These are phyloP conservation scores for Uria lomvia DNA, from an alignment of 2,113 vertebrate genomes.

Conservation along the genomic window DNA sequence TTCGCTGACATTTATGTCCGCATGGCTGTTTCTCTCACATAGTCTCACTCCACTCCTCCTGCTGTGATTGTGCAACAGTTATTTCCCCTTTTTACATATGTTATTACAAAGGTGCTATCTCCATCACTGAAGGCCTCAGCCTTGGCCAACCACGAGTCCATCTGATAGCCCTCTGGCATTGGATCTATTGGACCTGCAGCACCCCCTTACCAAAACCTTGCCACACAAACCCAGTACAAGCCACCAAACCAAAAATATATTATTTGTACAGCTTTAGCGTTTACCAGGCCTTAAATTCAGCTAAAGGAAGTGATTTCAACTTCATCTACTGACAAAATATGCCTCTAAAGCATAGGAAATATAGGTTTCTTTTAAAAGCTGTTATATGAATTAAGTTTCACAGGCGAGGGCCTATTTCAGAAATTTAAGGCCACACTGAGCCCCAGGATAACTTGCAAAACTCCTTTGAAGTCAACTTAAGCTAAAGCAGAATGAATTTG, in stretches of 20 bases:
- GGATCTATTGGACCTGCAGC: too few relatives aligned
- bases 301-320: not conserved
- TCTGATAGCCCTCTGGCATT: not conserved
- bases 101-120: not conserved
- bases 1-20: not conserved
- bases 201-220: not conserved
- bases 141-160: accelerated
- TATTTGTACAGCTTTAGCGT: not conserved
- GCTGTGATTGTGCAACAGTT: not conserved
- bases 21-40: not conserved
- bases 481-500: not conserved
- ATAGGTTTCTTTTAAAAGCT: not conserved
- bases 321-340: not conserved
- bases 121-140: not conserved
- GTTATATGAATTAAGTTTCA: not conserved
- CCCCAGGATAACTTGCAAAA: not conserved
- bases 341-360: not conserved
- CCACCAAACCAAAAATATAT: not conserved
- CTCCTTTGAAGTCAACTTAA: not conserved
- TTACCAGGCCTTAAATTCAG: not conserved
- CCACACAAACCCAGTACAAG: not conserved
- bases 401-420: not conserved
- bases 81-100: not conserved
- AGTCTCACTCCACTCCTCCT: not conserved
- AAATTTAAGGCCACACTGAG: not conserved